These are phyloP conservation scores for Neogobius melanostomus DNA, from an alignment of 2,113 vertebrate genomes.

Conservation along the genomic window DNA sequence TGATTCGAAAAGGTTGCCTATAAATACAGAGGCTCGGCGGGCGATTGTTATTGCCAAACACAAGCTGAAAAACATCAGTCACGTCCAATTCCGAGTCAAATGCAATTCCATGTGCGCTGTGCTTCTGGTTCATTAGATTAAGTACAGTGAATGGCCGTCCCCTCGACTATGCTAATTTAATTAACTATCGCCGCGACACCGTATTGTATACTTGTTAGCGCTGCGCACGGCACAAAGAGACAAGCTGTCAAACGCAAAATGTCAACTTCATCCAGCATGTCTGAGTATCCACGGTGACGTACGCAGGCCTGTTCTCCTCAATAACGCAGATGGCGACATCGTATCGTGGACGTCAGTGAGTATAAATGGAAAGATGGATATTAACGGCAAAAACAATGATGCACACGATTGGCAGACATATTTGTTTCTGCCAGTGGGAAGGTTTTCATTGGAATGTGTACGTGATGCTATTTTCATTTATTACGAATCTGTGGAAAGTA, in stretches of 20 bases:
- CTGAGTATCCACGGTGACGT: background rate
- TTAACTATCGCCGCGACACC: constrained; percentile 18
- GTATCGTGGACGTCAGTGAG: background rate
- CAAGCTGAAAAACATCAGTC: background rate
- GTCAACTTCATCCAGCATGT: constrained; percentile 9
- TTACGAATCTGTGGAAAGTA: too few relatives aligned
- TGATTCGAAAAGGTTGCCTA: background rate
- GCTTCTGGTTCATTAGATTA: constrained; percentile 25
- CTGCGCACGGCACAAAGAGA: constrained; percentile 7
- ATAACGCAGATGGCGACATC: background rate
- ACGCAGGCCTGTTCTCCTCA: background rate
- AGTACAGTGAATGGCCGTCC: constrained; percentile 14
- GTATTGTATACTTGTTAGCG: constrained; percentile 8
- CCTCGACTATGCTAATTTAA: constrained; percentile 24
- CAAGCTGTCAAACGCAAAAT: constrained; percentile 12
- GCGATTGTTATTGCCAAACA: background rate
- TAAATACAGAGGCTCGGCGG: background rate
- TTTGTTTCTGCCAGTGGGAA: background rate
- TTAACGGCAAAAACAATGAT: background rate
- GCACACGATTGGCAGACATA: too few relatives aligned
- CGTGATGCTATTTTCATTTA: too few relatives aligned
- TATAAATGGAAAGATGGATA: background rate
- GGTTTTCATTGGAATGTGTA: background rate
- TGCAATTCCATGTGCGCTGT: constrained; percentile 4
- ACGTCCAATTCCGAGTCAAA: background rate